A percentile compares a stretch with the other conserved stretches of the same genome.
These are phyloP conservation scores for Oncorhynchus kisutch DNA, from an alignment of 2,113 vertebrate species.

Conservation along the genomic window DNA sequence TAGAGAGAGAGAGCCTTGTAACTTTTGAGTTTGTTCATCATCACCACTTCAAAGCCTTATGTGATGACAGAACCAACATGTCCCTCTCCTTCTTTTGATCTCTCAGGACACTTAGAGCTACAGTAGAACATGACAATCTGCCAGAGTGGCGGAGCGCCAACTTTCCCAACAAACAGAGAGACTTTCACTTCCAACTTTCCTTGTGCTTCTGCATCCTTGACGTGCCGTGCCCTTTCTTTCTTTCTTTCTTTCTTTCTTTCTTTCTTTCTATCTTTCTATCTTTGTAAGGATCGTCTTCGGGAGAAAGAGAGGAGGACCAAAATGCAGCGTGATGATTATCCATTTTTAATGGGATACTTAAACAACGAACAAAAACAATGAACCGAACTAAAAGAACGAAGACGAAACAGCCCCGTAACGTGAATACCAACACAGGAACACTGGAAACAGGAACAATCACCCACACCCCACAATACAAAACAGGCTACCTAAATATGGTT, in stretches of 20 bases:
- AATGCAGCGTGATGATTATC: too few relatives aligned
- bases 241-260: too few relatives aligned
- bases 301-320: too few relatives aligned
- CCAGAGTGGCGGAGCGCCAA: conserved; percentile 31
- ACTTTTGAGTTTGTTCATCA: conserved; percentile 42
- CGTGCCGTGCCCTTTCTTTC: not conserved
- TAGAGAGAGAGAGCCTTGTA: not conserved
- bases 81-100: not conserved
- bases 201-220: conserved; percentile 34
- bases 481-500: too few relatives aligned
- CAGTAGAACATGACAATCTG: conserved; percentile 12
- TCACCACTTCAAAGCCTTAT: conserved; percentile 28
- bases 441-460: too few relatives aligned
- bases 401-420: too few relatives aligned
- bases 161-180: conserved; percentile 7
- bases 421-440: too few relatives aligned
- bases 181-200: conserved; percentile 37
- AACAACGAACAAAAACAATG: too few relatives aligned
- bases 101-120: conserved; percentile 7
- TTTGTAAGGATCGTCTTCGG: too few relatives aligned
- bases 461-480: too few relatives aligned
- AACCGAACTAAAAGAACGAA: too few relatives aligned
- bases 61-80: conserved; percentile 24
- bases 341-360: too few relatives aligned
- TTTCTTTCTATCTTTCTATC: not conserved